phyloP scores from a whole-genome alignment of 35 echinoderm and acorn worm species.

The Strongylocentrotus purpuratus region DNA sequence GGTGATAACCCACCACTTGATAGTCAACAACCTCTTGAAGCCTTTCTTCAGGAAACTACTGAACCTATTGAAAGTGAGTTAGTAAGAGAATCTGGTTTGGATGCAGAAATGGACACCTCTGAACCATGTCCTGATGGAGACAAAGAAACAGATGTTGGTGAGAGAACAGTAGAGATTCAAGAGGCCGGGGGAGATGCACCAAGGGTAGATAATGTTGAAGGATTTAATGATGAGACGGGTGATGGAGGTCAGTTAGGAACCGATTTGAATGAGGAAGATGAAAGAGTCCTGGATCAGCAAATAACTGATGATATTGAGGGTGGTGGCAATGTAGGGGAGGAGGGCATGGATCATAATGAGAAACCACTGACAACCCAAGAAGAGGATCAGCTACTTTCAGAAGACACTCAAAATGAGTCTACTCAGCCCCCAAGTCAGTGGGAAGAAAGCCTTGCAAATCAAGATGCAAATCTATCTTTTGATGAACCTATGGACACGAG shows the following conservation, averaged over 20 bases:
- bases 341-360: background rate
- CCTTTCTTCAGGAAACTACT: background rate
- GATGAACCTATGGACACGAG: constrained; percentile 26
- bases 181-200: background rate
- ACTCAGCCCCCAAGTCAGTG: background rate
- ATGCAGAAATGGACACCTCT: background rate
- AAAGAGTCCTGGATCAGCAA: background rate
- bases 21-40: background rate
- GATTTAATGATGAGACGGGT: background rate
- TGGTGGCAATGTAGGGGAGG: background rate
- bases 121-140: background rate
- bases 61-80: background rate
- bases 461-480: background rate
- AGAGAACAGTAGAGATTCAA: background rate
- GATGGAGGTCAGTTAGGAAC: background rate
- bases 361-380: background rate
- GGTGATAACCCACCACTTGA: background rate
- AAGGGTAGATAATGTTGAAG: background rate
- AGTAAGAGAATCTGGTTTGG: background rate
- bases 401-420: background rate
- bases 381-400: background rate
- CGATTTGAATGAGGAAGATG: background rate
- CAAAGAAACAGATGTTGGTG: background rate
- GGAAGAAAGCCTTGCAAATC: background rate
- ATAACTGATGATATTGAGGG: background rate